Conservation (phyloP, 2,888 invertebrate genomes). For the Clistopyga incitator region DNA sequence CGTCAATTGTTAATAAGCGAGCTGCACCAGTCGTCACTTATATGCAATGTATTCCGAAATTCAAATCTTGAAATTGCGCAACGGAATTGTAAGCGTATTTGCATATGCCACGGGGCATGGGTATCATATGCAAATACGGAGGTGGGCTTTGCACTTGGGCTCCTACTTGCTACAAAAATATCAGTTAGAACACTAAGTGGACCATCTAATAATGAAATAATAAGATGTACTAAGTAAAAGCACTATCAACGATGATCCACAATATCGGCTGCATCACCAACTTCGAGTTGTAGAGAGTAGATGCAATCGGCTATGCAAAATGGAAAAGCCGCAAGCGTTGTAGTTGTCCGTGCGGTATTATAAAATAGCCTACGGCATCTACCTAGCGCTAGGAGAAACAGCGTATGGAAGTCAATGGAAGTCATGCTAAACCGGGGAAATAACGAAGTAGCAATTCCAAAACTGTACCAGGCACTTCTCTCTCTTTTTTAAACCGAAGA, state of each 20-base stretch:
- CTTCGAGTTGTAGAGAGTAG: conserved; percentile 65
- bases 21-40: no score
- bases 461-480: conserved; percentile 17
- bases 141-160: no score
- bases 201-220: neutral
- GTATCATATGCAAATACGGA: no score
- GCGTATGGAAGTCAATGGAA: conserved; percentile 24
- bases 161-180: neutral
- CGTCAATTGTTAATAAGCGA: no score
- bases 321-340: conserved; percentile 67
- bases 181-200: neutral
- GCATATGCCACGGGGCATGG: no score
- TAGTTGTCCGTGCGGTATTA: neutral
- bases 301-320: conserved; percentile 78
- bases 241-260: neutral
- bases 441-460: conserved; percentile 33
- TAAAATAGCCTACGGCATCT: neutral
- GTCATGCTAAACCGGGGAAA: conserved; percentile 29
- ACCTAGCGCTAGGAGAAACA: neutral
- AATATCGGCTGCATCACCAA: conserved; percentile 4
- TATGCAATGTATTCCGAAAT: no score
- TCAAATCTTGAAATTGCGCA: no score
- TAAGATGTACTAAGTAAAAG: neutral
- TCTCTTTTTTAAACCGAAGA: conserved; percentile 24
- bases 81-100: no score